Evolutionary conservation across 1,140 invertebrate species (phyloP).

Genomic region (Philaenus spumarius): DNA sequence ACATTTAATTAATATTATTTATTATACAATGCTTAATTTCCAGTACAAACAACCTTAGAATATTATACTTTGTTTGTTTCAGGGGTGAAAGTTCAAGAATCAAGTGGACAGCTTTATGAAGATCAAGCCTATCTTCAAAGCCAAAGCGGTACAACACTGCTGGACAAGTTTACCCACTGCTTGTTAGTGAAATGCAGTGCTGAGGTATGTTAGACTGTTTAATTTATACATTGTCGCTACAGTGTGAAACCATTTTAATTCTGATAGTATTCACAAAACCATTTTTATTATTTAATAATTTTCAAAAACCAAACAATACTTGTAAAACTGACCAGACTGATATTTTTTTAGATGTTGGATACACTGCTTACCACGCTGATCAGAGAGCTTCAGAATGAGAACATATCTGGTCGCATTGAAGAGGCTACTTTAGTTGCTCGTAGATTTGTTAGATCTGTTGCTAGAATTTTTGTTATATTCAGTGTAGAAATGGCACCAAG

Average conservation of each 20-base stretch:
- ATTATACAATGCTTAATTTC: too few species aligned
- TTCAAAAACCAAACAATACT: not conserved
- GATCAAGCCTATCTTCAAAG: conserved; percentile 67
- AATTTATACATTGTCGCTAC: not conserved
- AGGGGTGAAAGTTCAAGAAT: conserved; percentile 32
- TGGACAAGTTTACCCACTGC: conserved; percentile 97
- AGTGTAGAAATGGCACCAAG: conserved; percentile 90
- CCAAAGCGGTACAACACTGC: conserved; percentile 86
- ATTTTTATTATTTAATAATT: too few species aligned
- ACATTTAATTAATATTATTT: too few species aligned
- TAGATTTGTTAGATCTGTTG: conserved; percentile 92
- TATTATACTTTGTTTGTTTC: too few species aligned
- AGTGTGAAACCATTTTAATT: not conserved
- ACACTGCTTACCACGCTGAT: conserved; percentile 83
- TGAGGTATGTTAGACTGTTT: conserved; percentile 57
- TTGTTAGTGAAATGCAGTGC: conserved; percentile 91
- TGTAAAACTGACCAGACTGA: not conserved
- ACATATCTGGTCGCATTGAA: conserved; percentile 58
- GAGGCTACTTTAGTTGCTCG: conserved; percentile 80
- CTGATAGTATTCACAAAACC: not conserved
- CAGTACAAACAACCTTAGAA: too few species aligned
- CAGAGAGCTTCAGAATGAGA: conserved; percentile 66
- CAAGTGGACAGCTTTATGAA: conserved; percentile 48
- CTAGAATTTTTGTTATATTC: conserved; percentile 92
- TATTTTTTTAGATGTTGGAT: conserved; percentile 63